Base-by-base conservation (phyloP, 92 coral and sea anemone species). In the Parazoanthus swiftii region DNA sequence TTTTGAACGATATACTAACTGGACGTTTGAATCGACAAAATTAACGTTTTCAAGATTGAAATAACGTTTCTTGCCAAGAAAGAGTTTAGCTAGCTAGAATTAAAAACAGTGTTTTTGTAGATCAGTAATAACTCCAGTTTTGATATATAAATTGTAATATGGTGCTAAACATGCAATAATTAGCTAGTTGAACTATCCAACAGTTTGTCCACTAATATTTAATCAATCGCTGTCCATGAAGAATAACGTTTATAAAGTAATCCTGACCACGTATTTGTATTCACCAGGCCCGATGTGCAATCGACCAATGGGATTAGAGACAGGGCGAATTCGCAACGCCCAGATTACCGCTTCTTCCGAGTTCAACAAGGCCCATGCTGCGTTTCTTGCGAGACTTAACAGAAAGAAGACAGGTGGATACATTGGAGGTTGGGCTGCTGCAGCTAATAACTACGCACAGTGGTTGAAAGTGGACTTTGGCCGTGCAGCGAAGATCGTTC, bases 221-320 rank as follows among this genome's bases (percentile, higher is more conserved):
- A 51, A 1, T 63, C 14, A 3, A 6, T 5, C 14, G 6, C 20
- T 5, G 68, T 63, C 33, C 33, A 29, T 63, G 1, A 63, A 18
- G 25, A 63, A 3, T 63, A 20, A 3, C 5, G n/a, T 63, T 0
- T 0, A 0, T 63, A 63, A 20, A 63, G 7, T 63, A 63, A 16
- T 25, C 4, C 25, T 42, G 43, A 25, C 26, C 39, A n/a, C 38
- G 5, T 14, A 0, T 42, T 44, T 83, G 65, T 72, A 11, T 25
- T 85, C 26, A 79, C 1, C 48, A 95, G 98, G 92, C 13, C 81
- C 86, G 23, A 89, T 92, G 85, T 95, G 98, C 82, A 93, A 93
- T 90, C 91, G 90, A 20, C 98, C 93, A 46, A 91, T 95, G 91
- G 98, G 98, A 75, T 81, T 95, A 93, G 94, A 95, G 88, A 85